A percentile compares a stretch with the other conserved stretches of the same genome.
Conservation (phyloP, 2,113 vertebrate species). For the Paralichthys olivaceus region DNA sequence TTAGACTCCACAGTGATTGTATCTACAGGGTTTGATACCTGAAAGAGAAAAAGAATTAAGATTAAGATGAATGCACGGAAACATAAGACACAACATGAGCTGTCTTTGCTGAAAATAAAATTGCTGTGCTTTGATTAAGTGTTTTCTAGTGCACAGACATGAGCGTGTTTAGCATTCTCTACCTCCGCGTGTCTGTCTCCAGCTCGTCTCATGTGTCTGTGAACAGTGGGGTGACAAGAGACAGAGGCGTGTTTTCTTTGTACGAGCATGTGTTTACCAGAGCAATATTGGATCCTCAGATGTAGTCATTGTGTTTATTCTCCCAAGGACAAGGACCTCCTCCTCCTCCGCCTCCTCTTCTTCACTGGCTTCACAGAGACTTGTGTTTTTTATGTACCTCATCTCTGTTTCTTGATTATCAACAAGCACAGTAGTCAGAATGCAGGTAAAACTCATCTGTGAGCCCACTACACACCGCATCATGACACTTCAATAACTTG, state of each 20-base stretch:
- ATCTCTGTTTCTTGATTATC: conserved; percentile 51
- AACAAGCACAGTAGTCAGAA: conserved; percentile 38
- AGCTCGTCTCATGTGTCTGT: not conserved
- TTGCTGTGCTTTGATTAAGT: conserved; percentile 1
- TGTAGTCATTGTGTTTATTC: conserved; percentile 50
- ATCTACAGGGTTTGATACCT: not conserved
- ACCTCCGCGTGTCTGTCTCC: not conserved
- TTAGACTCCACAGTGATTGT: too few relatives aligned
- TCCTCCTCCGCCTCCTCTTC: not conserved
- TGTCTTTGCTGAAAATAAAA: conserved; percentile 1
- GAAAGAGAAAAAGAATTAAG: not conserved
- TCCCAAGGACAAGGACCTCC: conserved; percentile 54
- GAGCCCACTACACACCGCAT: not conserved
- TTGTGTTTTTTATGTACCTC: conserved; percentile 34
- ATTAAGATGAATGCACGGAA: not conserved
- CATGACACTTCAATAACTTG: not conserved
- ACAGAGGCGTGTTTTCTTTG: conserved; percentile 26
- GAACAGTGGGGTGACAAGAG: conserved; percentile 27
- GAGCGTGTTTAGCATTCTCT: conserved; percentile 4
- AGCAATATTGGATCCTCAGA: conserved; percentile 56
- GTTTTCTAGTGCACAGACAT: not conserved
- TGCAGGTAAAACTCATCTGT: conserved; percentile 5
- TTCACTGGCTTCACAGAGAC: conserved; percentile 5
- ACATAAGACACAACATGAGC: not conserved
- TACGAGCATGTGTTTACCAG: conserved; percentile 46